Evolutionary conservation across 2,888 invertebrate species (phyloP), one percentile per base, ranked within the genome.

Genomic region (Philonicus albiceps): DNA sequence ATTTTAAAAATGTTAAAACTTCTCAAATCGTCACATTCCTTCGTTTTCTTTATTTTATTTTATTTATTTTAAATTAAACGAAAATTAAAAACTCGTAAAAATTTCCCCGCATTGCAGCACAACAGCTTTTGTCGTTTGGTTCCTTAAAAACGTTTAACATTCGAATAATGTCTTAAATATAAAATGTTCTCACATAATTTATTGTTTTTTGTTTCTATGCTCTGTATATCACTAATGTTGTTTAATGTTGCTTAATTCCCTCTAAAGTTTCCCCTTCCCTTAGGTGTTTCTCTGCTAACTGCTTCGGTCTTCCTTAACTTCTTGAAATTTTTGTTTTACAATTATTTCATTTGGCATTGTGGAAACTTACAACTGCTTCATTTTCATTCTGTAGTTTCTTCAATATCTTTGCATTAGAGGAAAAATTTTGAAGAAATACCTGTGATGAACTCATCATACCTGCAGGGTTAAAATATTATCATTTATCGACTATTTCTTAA

Each of bases 171-270:
- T 73, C 72, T 84, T 84, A 84, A 73, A 30, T 84, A 84, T 84
- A 43, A 40, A n/a, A 19, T 40, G 16, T 72, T 72, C 40, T 84
- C 84, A 84, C 84, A 84, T 84, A 84, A 84, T 84, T 84, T 84
- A 84, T 84, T 84, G 84, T 84, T 84, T 84, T 37, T 73, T 84
- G 73, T 73, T 53, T 73, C 64, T 64, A 64, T 64, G 64, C 27
- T 64, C 19, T 84, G 64, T 84, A 43, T 84, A 84, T 84, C 84
- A 84, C 84, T 84, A 84, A 43, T 73, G 72, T 84, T 84, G 53
- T 53, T 55, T 55, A 55, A n/a, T 84, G 43, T 84, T 73, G 40
- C 30, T 84, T 55, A 55, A 55, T 22, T 27, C 11, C 8, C 80
- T 72, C 73, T 55, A 43, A 30, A 53, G 22, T 53, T 53, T 31